phyloP scores from a whole-genome alignment of 2,888 invertebrate species.

The Sminthurinus aureus region DNA sequence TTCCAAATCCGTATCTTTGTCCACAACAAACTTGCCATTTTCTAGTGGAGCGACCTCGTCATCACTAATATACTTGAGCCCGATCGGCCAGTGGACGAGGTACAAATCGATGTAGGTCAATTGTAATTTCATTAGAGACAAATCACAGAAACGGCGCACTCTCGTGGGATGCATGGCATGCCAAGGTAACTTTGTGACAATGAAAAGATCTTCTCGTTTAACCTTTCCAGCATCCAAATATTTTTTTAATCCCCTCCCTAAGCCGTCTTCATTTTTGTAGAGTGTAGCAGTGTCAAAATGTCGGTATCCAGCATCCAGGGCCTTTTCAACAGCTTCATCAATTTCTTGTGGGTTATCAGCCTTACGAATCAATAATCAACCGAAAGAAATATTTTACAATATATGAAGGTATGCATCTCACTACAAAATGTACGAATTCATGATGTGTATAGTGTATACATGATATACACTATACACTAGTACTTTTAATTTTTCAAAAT shows the following conservation, averaged over 20 bases:
- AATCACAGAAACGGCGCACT: slow-evolving; percentile 73
- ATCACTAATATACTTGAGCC: slow-evolving; percentile 71
- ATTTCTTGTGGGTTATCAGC: slow-evolving; percentile 66
- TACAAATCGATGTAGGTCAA: slow-evolving; percentile 84
- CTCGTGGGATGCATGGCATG: slow-evolving; percentile 72
- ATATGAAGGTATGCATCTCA: too few species aligned
- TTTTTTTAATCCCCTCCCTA: slow-evolving; percentile 76
- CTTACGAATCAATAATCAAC: slow-evolving; percentile 27
- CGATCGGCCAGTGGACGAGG: slow-evolving; percentile 80
- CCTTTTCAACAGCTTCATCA: slow-evolving; percentile 73
- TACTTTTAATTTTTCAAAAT: neutral
- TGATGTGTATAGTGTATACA: too few species aligned
- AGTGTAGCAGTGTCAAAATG: slow-evolving; percentile 83
- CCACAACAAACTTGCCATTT: slow-evolving; percentile 47
- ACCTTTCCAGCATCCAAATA: slow-evolving; percentile 75
- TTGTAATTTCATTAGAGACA: slow-evolving; percentile 75
- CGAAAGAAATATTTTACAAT: too few species aligned
- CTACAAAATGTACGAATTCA: too few species aligned
- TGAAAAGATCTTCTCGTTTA: slow-evolving; percentile 79
- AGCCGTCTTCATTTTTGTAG: slow-evolving; percentile 78
- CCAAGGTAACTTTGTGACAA: slow-evolving; percentile 81
- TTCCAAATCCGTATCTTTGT: slow-evolving; percentile 67
- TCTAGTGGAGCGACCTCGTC: slow-evolving; percentile 64
- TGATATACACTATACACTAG: neutral
- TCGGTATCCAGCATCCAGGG: slow-evolving; percentile 79